Evolutionary conservation across 2,888 invertebrate genomes (phyloP).

Genomic region (Pseudococcus viburni): DNA sequence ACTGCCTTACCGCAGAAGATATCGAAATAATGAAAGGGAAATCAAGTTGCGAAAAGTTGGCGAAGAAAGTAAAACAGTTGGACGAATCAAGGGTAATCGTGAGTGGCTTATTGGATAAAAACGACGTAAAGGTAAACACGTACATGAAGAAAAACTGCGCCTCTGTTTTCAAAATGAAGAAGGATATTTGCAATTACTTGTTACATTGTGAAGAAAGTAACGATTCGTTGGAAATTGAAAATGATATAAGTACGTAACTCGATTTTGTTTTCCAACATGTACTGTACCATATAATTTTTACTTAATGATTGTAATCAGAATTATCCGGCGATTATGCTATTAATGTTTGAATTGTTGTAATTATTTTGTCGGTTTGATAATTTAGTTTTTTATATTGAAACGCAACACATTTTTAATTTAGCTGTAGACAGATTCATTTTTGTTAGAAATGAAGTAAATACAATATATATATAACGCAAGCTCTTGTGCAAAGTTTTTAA

Average conservation of each 20-base stretch:
- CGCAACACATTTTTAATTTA: too few species aligned
- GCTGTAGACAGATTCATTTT: too few species aligned
- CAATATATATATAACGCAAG: too few species aligned
- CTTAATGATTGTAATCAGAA: background rate
- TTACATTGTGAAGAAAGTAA: slow-evolving; percentile 21
- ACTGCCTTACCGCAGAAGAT: background rate
- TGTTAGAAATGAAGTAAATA: too few species aligned
- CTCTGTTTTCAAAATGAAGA: background rate
- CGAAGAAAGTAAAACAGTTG: background rate
- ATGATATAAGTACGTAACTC: background rate
- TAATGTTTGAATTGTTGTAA: background rate
- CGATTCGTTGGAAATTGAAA: background rate
- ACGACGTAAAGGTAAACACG: background rate
- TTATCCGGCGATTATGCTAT: background rate
- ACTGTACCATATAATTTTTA: background rate
- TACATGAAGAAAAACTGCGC: background rate
- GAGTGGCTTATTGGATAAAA: background rate
- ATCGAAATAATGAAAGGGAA: background rate
- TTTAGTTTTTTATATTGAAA: too few species aligned
- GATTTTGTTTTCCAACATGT: background rate
- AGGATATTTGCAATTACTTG: background rate
- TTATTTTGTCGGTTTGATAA: too few species aligned
- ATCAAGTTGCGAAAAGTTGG: background rate
- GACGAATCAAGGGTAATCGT: background rate
- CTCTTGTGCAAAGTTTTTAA: too few species aligned